Evolutionary conservation across 1,140 invertebrate species (phyloP), one percentile per base, ranked within the genome.

Genomic region (Pseudomyrmex flavicornis): DNA sequence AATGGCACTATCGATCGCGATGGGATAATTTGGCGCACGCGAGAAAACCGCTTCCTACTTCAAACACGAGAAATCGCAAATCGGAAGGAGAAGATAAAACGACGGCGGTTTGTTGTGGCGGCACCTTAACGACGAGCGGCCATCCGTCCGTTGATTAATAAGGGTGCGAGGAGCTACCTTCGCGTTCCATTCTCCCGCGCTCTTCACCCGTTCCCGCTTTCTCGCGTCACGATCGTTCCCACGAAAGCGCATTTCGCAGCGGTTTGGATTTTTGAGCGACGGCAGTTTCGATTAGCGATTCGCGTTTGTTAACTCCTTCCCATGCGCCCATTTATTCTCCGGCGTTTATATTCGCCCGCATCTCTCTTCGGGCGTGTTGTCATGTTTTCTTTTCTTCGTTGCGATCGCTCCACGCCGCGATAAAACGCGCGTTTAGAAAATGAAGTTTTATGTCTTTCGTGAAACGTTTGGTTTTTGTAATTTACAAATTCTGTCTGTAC

Each of bases 401-500:
- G 35, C 54, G 12, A 22, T 9, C 12, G 73, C 59, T 13, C 20
- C 1, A 13, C 12, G 2, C 13, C 15, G 63, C 35, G 5, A 35
- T 35, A 35, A 35, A 35, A 35, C 35, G 58, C 65, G 65, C 44
- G 10, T 26, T 46, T 13, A 12, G 17, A 15, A 20, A 77, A 15
- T 9, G 10, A 69, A 68, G 0, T 4, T 63, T 44, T 56, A 3
- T 68, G 65, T 56, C 20, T 22, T 13, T 15, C 44, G 20, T 22
- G 1, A 65, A 13, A 10, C 5, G 35, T 35, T 20, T 20, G 10
- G 4, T 12, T 10, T 59, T 4, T 44, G 15, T 15, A 15, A 63
- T 15, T 15, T 10, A 12, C 58, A 59, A 59, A 59, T 59, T 59
- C 0, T 35, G 35, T 35, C 35, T 70, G 22, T 88, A 96, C 97